Base-by-base conservation (phyloP, 2,888 invertebrate species). In the Limnephilus rhombicus region DNA sequence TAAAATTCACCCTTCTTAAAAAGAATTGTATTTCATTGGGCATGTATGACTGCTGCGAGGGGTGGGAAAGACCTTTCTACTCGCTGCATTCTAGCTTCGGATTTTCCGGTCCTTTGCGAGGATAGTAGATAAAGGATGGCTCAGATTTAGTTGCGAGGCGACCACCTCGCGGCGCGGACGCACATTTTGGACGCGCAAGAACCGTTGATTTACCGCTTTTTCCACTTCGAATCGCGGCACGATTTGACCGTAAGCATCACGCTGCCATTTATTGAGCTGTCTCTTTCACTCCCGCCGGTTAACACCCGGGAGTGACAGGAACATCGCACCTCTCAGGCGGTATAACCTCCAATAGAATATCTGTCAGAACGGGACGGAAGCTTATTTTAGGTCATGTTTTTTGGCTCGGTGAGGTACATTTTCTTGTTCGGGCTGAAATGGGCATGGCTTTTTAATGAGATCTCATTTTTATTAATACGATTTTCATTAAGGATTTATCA, bases 91-190 rank as follows among this genome's bases (percentile, higher is more conserved):
- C 88, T 31, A 31, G n/a, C 24, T 41, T 41, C 29, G 13, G 9
- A 45, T 53, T 41, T 89, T 82, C 29, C 82, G 45, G 15, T 31
- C 31, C 88, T 89, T 45, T 29, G 15, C 45, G 29, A 29, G 89
- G 95, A 68, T 88, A 5, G 80, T 31, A 49, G 88, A 88, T 88
- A 95, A 95, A 95, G 92, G 85, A 94, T 94, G 94, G 95, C 96
- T 95, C 95, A 96, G 96, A 96, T 96, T 96, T 96, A 96, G 96
- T 96, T 95, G 95, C 95, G 95, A 95, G 95, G 95, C 96, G 95
- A 95, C 95, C 95, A 95, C 95, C 95, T 94, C 94, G 95, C 95
- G 94, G 94, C 95, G 95, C 95, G 95, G 95, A 91, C 91, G 92
- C 91, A 90, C 90, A 83, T 90, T 85, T 86, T 45, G 80, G 13